A percentile compares a stretch with the other conserved stretches of the same genome.
Conservation (phyloP, 2,797 vertebrate genomes). For the Garrulus glandarius region DNA sequence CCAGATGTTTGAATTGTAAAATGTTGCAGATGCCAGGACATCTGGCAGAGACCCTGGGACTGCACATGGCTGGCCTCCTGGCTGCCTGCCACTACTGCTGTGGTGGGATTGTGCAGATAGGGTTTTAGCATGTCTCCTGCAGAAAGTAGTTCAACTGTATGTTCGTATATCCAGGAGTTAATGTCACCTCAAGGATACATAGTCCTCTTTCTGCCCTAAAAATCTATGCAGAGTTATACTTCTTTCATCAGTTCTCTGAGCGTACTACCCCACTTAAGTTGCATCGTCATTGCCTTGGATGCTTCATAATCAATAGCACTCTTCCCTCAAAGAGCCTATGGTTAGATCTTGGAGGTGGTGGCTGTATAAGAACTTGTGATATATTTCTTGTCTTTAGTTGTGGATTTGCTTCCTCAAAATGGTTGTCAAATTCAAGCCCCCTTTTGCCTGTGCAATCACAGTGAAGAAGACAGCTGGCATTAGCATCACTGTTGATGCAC, state of each 20-base stretch:
- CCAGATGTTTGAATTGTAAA: constrained; percentile 48
- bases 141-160: neutral
- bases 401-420: neutral
- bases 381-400: neutral
- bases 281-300: neutral
- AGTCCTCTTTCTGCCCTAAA: neutral
- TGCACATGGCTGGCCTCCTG: neutral
- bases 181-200: neutral
- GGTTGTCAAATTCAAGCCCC: neutral
- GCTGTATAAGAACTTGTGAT: neutral
- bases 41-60: constrained; percentile 11
- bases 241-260: neutral
- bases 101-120: neutral
- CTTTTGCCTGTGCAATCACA: neutral
- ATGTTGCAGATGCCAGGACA: constrained; percentile 19
- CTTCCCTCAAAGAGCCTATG: neutral
- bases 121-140: neutral
- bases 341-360: neutral
- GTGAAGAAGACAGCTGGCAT: neutral
- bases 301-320: neutral
- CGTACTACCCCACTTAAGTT: rapidly evolving
- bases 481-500: neutral
- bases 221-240: neutral
- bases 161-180: neutral
- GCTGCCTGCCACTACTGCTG: neutral